Percentiles rank a stretch among this genome's conserved stretches.
Evolutionary conservation across 1,140 invertebrate species (phyloP).

Genomic region (Calephelis virginiensis): DNA sequence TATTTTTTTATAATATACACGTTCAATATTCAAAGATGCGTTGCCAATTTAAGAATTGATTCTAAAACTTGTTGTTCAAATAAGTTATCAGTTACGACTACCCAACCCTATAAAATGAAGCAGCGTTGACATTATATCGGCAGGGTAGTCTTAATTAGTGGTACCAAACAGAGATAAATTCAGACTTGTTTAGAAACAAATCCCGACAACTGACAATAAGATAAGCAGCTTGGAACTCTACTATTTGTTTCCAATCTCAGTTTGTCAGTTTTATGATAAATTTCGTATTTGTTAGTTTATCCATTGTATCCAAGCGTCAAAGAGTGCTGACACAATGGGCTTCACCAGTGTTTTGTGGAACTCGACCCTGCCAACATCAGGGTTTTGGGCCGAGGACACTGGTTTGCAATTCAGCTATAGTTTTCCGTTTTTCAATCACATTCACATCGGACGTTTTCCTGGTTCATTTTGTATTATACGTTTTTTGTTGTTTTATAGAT

Average conservation of each 20-base stretch:
- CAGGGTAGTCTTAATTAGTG: no score
- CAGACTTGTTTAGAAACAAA: no score
- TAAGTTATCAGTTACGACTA: no score
- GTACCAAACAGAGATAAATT: no score
- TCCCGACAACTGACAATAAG: no score
- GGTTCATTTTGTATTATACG: constrained; percentile 1
- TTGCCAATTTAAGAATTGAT: no score
- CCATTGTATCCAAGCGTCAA: constrained; percentile 39
- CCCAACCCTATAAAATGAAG: no score
- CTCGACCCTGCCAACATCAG: constrained; percentile 26
- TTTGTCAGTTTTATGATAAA: constrained; percentile 39
- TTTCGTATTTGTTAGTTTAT: constrained; percentile 41
- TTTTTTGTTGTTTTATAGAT: background rate
- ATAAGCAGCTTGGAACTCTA: no score
- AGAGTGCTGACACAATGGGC: constrained; percentile 45
- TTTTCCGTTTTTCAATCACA: constrained; percentile 36
- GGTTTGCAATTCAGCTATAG: constrained; percentile 46
- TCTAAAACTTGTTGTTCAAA: no score
- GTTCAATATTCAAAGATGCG: no score
- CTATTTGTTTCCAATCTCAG: background rate
- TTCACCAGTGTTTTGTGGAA: constrained; percentile 30
- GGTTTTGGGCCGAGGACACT: constrained; percentile 36
- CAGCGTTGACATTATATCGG: no score
- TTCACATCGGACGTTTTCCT: background rate
- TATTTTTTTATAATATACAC: no score